Evolutionary conservation across 2,888 invertebrate genomes (phyloP).

Genomic region (Sialis lutaria): DNA sequence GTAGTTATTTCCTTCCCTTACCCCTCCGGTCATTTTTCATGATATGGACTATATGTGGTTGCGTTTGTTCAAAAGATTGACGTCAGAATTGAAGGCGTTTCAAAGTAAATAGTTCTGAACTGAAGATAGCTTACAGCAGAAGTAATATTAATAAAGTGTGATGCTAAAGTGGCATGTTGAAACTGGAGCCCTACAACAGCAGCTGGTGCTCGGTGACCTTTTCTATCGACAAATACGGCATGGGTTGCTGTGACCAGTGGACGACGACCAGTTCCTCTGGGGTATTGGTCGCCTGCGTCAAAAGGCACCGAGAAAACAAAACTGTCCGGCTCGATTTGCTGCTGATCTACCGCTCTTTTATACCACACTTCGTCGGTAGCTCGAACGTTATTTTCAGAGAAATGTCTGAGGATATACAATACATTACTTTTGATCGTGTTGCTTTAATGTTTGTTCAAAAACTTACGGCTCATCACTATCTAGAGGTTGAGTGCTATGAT

Average conservation of each 20-base stretch:
- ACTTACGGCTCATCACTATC: slow-evolving; percentile 53
- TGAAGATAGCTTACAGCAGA: slow-evolving; percentile 45
- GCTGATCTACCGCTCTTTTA: slow-evolving; percentile 77
- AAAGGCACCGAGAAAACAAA: slow-evolving; percentile 83
- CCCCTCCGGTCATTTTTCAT: too few species aligned
- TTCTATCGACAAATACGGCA: slow-evolving; percentile 72
- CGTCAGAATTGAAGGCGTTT: neutral
- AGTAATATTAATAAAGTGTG: slow-evolving; percentile 76
- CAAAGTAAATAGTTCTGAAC: neutral
- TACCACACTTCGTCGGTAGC: slow-evolving; percentile 86
- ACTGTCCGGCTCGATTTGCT: slow-evolving; percentile 69
- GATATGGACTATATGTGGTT: too few species aligned
- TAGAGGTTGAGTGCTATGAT: slow-evolving; percentile 39
- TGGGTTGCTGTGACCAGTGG: slow-evolving; percentile 78
- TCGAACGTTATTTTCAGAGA: slow-evolving; percentile 60
- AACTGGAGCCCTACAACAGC: slow-evolving; percentile 87
- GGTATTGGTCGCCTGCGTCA: slow-evolving; percentile 33
- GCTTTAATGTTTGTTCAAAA: neutral
- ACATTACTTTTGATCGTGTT: neutral
- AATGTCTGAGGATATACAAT: slow-evolving; percentile 41
- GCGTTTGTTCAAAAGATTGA: too few species aligned
- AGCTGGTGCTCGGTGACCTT: slow-evolving; percentile 70
- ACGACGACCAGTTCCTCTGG: slow-evolving; percentile 28
- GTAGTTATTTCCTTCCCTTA: too few species aligned
- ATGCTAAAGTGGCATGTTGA: slow-evolving; percentile 63